Evolutionary conservation across 2,113 vertebrate species (phyloP).

Genomic region (Bos indicus): DNA sequence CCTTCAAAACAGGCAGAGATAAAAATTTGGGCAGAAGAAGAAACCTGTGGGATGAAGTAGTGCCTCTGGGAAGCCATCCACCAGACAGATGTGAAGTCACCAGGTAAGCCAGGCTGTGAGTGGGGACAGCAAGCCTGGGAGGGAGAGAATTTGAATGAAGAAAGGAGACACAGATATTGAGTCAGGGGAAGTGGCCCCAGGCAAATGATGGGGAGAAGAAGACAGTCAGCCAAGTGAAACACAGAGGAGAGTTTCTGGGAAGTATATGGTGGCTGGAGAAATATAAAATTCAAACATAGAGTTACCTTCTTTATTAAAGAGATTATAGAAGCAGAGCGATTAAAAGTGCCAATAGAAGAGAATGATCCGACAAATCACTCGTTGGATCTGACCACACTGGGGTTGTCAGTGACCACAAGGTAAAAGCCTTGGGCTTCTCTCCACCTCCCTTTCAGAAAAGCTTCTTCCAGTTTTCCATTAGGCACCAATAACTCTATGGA

Average conservation of each 20-base stretch:
- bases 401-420: not conserved
- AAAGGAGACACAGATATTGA: fast-evolving
- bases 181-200: not conserved
- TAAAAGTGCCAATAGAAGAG: not conserved
- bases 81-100: not conserved
- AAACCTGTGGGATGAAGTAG: not conserved
- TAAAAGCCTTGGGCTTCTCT: not conserved
- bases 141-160: not conserved
- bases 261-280: not conserved
- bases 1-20: not conserved
- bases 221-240: not conserved
- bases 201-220: not conserved
- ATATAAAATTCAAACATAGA: too few species aligned
- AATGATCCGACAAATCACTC: not conserved
- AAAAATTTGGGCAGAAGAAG: not conserved
- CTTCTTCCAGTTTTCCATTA: not conserved
- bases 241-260: not conserved
- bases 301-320: not conserved
- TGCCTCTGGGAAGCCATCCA: not conserved
- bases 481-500: not conserved
- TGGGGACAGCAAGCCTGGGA: not conserved
- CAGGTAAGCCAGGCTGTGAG: not conserved
- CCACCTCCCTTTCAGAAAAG: not conserved
- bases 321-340: not conserved
- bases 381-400: not conserved